Evolutionary conservation across 2,888 invertebrate genomes (phyloP).

Genomic region (Conomelus anceps): DNA sequence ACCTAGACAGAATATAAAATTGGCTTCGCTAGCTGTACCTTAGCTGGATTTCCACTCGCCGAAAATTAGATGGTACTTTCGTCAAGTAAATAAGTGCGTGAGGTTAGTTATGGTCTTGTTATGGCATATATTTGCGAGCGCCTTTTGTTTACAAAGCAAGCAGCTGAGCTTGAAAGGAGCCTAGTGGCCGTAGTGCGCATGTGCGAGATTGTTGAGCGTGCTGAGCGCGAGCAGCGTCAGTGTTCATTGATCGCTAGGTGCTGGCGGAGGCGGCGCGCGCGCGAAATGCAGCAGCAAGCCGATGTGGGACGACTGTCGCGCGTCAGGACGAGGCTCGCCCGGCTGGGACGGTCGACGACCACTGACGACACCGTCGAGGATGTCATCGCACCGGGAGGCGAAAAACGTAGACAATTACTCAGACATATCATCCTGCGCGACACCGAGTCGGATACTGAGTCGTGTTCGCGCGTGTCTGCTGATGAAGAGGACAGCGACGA

Average conservation of each 20-base stretch:
- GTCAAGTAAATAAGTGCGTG: background rate
- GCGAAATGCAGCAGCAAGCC: constrained; percentile 14
- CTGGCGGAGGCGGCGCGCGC: background rate
- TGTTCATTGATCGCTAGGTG: constrained; percentile 21
- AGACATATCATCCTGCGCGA: constrained; percentile 29
- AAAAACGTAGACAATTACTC: constrained; percentile 26
- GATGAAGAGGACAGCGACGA: constrained; percentile 24
- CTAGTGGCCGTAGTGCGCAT: background rate
- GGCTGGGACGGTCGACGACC: constrained; percentile 21
- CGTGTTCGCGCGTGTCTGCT: constrained; percentile 20
- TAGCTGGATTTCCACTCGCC: no score
- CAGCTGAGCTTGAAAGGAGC: background rate
- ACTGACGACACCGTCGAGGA: constrained; percentile 16
- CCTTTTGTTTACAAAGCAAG: background rate
- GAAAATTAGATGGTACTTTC: background rate
- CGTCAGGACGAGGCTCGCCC: constrained; percentile 22
- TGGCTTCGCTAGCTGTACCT: no score
- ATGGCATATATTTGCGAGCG: background rate
- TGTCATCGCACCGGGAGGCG: constrained; percentile 1
- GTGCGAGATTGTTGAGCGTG: background rate
- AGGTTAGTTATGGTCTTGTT: background rate
- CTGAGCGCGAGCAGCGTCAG: constrained; percentile 5
- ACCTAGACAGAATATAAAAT: background rate
- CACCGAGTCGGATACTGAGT: constrained; percentile 23
- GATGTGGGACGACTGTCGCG: constrained; percentile 20